phyloP scores from a whole-genome alignment of 2,888 invertebrate genomes.

The Microctonus brassicae region DNA sequence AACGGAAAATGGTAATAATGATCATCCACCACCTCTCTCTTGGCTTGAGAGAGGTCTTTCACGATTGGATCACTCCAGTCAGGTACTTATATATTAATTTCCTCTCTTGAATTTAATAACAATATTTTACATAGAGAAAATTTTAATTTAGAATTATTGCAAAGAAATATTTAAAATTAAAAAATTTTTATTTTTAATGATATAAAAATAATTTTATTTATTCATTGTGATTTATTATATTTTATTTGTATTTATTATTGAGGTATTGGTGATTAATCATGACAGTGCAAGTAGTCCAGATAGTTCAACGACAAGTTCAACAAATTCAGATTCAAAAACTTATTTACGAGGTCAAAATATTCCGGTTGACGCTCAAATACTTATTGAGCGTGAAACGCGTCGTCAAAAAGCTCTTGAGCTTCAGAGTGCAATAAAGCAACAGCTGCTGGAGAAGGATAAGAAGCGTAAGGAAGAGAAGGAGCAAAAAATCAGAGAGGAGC shows the following conservation, averaged over 20 bases:
- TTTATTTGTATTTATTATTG: constrained; percentile 38
- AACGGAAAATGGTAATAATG: constrained; percentile 53
- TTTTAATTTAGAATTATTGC: not conserved
- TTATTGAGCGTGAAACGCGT: constrained; percentile 85
- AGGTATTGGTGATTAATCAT: constrained; percentile 75
- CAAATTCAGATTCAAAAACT: constrained; percentile 70
- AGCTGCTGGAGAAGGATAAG: constrained; percentile 86
- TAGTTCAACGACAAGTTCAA: constrained; percentile 62
- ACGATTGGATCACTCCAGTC: constrained; percentile 63
- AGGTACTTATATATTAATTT: constrained; percentile 49
- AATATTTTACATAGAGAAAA: too few relatives aligned
- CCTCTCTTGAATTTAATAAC: not conserved
- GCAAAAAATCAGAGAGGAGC: constrained; percentile 81
- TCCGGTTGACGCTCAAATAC: constrained; percentile 82
- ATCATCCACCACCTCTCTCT: constrained; percentile 64
- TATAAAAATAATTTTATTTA: too few relatives aligned
- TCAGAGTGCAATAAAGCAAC: constrained; percentile 87
- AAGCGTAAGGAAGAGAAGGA: constrained; percentile 83
- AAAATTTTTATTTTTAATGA: too few relatives aligned
- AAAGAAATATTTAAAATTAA: too few relatives aligned
- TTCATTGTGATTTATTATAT: not conserved
- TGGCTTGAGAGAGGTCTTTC: constrained; percentile 68
- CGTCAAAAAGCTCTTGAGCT: constrained; percentile 87
- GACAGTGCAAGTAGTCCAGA: constrained; percentile 65
- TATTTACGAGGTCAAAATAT: constrained; percentile 89